phyloP scores from a whole-genome alignment of 2,888 invertebrate species.

The Cetonia aurata region DNA sequence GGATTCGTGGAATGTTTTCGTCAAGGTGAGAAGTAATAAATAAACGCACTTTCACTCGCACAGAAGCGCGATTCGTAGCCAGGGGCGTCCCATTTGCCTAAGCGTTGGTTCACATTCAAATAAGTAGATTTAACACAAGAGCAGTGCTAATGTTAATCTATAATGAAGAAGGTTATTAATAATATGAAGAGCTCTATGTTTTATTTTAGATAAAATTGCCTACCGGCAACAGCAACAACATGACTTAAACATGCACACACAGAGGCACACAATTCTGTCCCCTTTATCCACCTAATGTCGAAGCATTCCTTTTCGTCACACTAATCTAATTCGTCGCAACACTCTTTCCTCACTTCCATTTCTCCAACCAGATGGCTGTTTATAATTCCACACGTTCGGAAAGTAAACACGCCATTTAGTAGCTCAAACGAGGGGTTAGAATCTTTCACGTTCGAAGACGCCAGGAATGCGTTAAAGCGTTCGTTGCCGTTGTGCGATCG shows the following conservation, averaged over 20 bases:
- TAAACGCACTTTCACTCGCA: too few species aligned
- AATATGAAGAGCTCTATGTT: too few species aligned
- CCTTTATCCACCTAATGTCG: background rate
- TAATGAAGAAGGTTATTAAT: too few species aligned
- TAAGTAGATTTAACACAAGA: too few species aligned
- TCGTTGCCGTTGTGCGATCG: conserved; percentile 4
- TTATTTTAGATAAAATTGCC: too few species aligned
- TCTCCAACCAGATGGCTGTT: conserved; percentile 42
- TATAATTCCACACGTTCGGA: conserved; percentile 50
- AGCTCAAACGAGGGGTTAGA: conserved; percentile 38
- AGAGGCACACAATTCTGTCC: background rate
- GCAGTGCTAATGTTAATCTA: too few species aligned
- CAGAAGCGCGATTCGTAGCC: too few species aligned
- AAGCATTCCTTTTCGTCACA: conserved; percentile 21
- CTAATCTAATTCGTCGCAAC: conserved; percentile 28
- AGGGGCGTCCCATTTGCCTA: too few species aligned
- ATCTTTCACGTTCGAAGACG: conserved; percentile 33
- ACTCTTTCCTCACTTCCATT: conserved; percentile 7
- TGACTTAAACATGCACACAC: background rate
- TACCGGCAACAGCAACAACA: too few species aligned
- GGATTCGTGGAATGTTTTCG: too few species aligned
- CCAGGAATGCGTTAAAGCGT: conserved; percentile 32
- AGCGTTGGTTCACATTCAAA: too few species aligned
- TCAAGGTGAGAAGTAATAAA: too few species aligned
- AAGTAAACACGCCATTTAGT: conserved; percentile 51